These are phyloP conservation scores for Stegastes partitus DNA, from an alignment of 2,113 vertebrate species.

Conservation along the genomic window DNA sequence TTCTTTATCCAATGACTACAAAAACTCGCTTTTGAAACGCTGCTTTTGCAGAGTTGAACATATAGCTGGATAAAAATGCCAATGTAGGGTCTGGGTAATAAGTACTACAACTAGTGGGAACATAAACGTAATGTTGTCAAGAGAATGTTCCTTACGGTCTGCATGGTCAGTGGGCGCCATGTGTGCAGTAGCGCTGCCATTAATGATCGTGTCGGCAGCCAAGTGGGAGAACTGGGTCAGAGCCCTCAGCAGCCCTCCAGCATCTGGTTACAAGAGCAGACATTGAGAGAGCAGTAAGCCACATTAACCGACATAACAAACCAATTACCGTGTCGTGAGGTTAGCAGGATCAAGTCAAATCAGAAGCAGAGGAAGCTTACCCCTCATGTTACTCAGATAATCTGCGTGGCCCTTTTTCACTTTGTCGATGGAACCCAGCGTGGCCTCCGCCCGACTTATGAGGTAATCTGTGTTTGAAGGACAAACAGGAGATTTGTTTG, in stretches of 20 bases:
- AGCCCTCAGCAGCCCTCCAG: conserved; percentile 88
- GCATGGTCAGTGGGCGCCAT: conserved; percentile 93
- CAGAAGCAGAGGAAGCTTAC: conserved; percentile 74
- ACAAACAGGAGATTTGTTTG: conserved; percentile 29
- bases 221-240: conserved; percentile 93
- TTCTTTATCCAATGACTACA: neutral
- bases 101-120: neutral
- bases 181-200: conserved; percentile 92
- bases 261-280: conserved; percentile 83
- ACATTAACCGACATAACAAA: conserved; percentile 23
- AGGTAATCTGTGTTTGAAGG: conserved; percentile 90
- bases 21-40: neutral
- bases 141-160: conserved; percentile 88
- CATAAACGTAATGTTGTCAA: too few relatives aligned
- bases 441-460: conserved; percentile 89
- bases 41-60: neutral
- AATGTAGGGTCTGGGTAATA: neutral
- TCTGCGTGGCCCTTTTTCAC: conserved; percentile 89
- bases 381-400: conserved; percentile 88
- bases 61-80: neutral
- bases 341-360: conserved; percentile 19
- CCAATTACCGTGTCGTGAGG: neutral
- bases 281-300: conserved; percentile 13
- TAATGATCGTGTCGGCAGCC: conserved; percentile 90
- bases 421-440: conserved; percentile 87